Conservation (phyloP, 2,113 vertebrate genomes). For the Chamaetylas fuelleborni region DNA sequence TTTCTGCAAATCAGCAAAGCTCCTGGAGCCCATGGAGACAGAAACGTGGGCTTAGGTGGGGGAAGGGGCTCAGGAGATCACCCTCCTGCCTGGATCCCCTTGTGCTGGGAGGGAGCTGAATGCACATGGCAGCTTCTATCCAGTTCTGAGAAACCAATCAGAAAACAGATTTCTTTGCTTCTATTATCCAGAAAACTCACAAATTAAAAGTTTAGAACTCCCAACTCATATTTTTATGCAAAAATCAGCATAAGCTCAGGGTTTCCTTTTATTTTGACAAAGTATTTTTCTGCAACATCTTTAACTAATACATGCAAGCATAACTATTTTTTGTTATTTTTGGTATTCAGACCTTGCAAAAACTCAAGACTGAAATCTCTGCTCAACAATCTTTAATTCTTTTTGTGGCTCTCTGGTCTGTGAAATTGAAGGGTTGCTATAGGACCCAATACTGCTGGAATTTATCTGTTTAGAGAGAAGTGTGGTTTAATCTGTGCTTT, state of each 20-base stretch:
- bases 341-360: constrained; percentile 5
- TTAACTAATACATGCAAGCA: not conserved
- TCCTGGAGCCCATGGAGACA: not conserved
- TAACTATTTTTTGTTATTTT: not conserved
- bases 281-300: not conserved
- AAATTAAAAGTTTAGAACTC: not conserved
- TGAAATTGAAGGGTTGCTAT: constrained; percentile 45
- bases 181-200: not conserved
- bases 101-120: fast-evolving
- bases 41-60: fast-evolving
- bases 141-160: not conserved
- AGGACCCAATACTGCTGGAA: constrained; percentile 23
- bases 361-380: not conserved
- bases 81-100: not conserved
- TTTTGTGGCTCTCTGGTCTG: constrained; percentile 35
- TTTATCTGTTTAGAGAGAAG: constrained; percentile 30
- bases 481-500: constrained; percentile 1
- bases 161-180: not conserved
- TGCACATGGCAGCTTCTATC: fast-evolving
- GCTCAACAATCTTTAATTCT: not conserved
- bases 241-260: not conserved
- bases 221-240: not conserved
- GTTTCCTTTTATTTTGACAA: not conserved
- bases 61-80: not conserved
- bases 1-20: not conserved